Conservation (phyloP, 1,140 invertebrate genomes). For the Pachypeltis micranthus region DNA sequence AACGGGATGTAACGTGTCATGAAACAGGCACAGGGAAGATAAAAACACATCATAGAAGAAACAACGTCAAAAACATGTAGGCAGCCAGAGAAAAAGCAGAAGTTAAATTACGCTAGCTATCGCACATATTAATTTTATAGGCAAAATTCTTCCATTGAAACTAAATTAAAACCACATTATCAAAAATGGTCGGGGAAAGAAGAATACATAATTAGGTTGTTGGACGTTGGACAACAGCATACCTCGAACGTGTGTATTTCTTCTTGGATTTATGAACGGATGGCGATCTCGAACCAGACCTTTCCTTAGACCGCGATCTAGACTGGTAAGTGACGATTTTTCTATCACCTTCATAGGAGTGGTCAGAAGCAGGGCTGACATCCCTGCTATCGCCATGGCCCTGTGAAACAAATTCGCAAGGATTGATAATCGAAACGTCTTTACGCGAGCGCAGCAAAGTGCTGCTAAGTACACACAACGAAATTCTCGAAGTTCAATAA, state of each 20-base stretch:
- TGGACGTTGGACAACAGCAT: too few species aligned
- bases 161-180: neutral
- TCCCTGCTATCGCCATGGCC: neutral
- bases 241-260: constrained; percentile 19
- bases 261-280: constrained; percentile 17
- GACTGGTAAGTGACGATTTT: constrained; percentile 15
- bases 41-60: too few species aligned
- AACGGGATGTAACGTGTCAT: neutral
- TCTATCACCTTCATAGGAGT: constrained; percentile 12
- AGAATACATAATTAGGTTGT: neutral
- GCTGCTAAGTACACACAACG: too few species aligned
- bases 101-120: too few species aligned
- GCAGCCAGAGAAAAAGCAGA: too few species aligned
- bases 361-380: neutral
- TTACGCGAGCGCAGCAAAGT: too few species aligned
- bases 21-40: too few species aligned
- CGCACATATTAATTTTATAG: too few species aligned
- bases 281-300: constrained; percentile 13
- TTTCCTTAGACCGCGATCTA: constrained; percentile 17
- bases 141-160: neutral
- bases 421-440: too few species aligned
- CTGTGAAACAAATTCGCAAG: too few species aligned
- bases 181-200: neutral
- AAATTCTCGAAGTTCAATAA: too few species aligned
- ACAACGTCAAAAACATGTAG: too few species aligned